Conservation (phyloP, 2,888 invertebrate species). For the Acleris cristana region DNA sequence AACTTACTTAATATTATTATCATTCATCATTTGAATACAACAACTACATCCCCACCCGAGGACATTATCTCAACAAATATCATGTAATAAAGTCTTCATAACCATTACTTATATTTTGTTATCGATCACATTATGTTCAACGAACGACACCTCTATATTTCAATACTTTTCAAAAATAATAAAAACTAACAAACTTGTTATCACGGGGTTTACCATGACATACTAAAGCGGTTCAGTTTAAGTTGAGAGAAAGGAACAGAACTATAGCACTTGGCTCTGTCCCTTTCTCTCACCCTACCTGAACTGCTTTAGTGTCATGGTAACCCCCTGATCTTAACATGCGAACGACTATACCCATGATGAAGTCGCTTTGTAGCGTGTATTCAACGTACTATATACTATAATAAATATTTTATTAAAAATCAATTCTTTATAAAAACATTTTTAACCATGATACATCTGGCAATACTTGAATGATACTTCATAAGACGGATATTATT, state of each 20-base stretch:
- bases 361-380: slow-evolving; percentile 59
- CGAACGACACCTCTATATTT: slow-evolving; percentile 80
- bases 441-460: slow-evolving; percentile 75
- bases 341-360: slow-evolving; percentile 57
- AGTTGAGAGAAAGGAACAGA: no score
- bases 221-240: no score
- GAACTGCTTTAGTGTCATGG: no score
- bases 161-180: slow-evolving; percentile 70
- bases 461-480: slow-evolving; percentile 68
- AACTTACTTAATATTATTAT: slow-evolving; percentile 84
- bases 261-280: no score
- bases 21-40: slow-evolving; percentile 81
- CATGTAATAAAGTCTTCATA: slow-evolving; percentile 82
- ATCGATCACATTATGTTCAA: slow-evolving; percentile 83
- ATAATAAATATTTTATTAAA: slow-evolving; percentile 67
- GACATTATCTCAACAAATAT: slow-evolving; percentile 82
- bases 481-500: slow-evolving; percentile 80
- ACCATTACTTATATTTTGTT: slow-evolving; percentile 71
- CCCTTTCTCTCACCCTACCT: no score
- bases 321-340: slow-evolving; percentile 48
- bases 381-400: slow-evolving; percentile 70
- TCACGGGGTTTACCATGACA: slow-evolving; percentile 33
- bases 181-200: slow-evolving; percentile 69
- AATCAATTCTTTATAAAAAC: slow-evolving; percentile 79
- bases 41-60: slow-evolving; percentile 79